Percentiles rank a stretch among this genome's conserved stretches.
Conservation (phyloP, 2,113 vertebrate genomes). For the Lichenostomus cassidix region DNA sequence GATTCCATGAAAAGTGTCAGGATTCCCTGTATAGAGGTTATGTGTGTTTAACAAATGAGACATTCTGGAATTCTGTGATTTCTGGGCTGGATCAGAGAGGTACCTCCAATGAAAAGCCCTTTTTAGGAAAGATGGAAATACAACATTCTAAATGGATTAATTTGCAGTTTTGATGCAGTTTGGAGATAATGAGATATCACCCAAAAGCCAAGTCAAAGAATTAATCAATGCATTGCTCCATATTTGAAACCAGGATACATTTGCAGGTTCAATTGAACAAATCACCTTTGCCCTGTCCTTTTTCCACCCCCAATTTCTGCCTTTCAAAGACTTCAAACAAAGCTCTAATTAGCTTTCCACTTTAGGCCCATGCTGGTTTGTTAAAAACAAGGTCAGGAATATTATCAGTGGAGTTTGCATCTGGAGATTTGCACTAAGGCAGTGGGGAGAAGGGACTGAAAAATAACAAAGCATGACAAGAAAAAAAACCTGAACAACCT, state of each 20-base stretch:
- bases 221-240: neutral
- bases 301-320: neutral
- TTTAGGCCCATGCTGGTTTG: neutral
- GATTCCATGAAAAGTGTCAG: neutral
- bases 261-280: neutral
- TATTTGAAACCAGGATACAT: neutral
- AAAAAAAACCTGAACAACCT: neutral
- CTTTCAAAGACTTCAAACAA: neutral
- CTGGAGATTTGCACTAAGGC: neutral
- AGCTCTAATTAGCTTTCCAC: neutral
- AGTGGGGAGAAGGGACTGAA: neutral
- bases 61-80: neutral
- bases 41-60: neutral
- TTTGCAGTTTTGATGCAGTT: neutral
- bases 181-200: fast-evolving
- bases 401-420: neutral
- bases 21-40: neutral
- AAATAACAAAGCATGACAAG: neutral
- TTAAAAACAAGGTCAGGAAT: neutral
- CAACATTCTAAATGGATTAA: neutral
- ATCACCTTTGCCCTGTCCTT: neutral
- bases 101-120: neutral
- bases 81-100: neutral
- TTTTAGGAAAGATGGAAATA: neutral
- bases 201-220: neutral